Evolutionary conservation across 2,797 vertebrate genomes (phyloP).

Genomic region (Hylomyscus alleni): DNA sequence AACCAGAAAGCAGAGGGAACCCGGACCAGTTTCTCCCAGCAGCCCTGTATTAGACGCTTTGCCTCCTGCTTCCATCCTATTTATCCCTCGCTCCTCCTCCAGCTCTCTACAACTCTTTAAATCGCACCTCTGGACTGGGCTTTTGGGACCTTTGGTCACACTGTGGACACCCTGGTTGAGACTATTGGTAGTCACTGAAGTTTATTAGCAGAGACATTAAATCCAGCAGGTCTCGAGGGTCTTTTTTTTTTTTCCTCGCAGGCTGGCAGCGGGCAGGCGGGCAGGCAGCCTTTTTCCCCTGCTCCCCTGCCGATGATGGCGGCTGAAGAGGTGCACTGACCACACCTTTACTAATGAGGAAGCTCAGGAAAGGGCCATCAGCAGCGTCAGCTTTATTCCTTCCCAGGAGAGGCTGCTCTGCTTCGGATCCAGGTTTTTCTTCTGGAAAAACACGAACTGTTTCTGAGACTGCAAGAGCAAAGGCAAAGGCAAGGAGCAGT

Average conservation of each 20-base stretch:
- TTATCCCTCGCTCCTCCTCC: accelerated
- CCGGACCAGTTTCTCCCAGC: not conserved
- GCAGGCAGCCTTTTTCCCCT: too few relatives aligned
- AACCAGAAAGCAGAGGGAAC: not conserved
- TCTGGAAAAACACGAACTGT: not conserved
- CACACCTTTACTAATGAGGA: not conserved
- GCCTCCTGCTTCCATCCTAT: too few relatives aligned
- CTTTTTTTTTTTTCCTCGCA: too few relatives aligned
- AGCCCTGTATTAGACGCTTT: not conserved
- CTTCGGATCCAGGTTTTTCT: not conserved
- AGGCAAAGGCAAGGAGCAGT: not conserved
- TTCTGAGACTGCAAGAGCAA: not conserved
- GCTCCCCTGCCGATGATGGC: not conserved
- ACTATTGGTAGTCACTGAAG: not conserved
- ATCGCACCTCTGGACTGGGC: not conserved
- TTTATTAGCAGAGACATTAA: not conserved
- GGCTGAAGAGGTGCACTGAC: conserved; percentile 14
- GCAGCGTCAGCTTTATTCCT: not conserved
- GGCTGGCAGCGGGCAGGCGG: too few relatives aligned
- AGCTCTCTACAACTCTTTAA: not conserved
- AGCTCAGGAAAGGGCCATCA: not conserved
- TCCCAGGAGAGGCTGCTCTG: not conserved
- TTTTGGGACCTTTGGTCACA: too few relatives aligned
- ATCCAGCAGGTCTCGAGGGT: not conserved
- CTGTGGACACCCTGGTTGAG: not conserved